Conservation (phyloP, 2,888 invertebrate species). For the Tipula vernalis region DNA sequence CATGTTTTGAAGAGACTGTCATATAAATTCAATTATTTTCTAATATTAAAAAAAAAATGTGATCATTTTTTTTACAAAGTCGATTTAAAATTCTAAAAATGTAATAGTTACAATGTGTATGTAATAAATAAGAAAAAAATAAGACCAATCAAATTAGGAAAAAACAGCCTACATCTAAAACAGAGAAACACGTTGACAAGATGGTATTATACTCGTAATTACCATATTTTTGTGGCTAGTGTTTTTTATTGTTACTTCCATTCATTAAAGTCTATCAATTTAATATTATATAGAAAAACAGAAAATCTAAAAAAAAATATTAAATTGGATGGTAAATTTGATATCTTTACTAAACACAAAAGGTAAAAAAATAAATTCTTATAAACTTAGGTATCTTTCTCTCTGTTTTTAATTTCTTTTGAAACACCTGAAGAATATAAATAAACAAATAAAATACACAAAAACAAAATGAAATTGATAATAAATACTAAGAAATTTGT, state of each 20-base stretch:
- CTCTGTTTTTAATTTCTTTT: background rate
- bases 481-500: conserved; percentile 4
- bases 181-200: background rate
- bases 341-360: background rate
- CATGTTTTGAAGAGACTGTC: background rate
- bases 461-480: background rate
- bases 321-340: background rate
- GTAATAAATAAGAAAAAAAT: background rate
- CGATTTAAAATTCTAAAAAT: background rate
- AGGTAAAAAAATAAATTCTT: background rate
- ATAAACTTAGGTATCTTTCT: background rate
- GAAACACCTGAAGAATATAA: conserved; percentile 4
- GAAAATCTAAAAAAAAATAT: background rate
- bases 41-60: background rate
- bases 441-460: background rate
- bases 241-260: background rate
- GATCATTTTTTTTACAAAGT: background rate
- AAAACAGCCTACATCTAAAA: background rate
- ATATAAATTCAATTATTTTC: background rate
- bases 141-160: conserved; percentile 4
- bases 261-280: background rate
- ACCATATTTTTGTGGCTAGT: background rate
- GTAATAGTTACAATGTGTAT: background rate
- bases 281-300: background rate
- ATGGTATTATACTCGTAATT: background rate